Percentiles rank a stretch among this genome's conserved stretches.
phyloP scores from a whole-genome alignment of 92 coral and sea anemone genomes.

The Phenganax marumi region DNA sequence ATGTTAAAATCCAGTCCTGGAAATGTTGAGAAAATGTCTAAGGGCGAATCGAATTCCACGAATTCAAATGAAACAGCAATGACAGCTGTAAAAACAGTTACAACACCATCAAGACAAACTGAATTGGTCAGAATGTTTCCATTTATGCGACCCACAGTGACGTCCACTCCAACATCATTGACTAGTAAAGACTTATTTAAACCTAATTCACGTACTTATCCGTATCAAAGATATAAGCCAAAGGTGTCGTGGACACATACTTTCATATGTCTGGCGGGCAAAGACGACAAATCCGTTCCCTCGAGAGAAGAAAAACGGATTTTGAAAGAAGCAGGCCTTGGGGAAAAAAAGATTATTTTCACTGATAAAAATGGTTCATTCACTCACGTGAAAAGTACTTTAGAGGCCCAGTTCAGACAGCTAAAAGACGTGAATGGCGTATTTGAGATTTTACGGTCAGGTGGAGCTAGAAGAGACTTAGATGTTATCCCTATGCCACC shows the following conservation, averaged over 20 bases:
- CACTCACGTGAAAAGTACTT: constrained; percentile 18
- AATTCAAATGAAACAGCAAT: not conserved
- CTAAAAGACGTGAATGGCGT: constrained; percentile 37
- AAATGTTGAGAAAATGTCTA: not conserved
- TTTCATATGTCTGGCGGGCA: constrained; percentile 44
- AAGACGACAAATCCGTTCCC: constrained; percentile 39
- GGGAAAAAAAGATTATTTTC: constrained; percentile 52
- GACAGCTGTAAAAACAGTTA: not conserved
- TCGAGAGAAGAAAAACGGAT: constrained; percentile 38
- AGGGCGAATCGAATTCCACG: not conserved
- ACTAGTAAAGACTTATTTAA: not conserved
- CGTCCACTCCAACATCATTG: constrained; percentile 1
- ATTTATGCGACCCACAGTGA: constrained; percentile 13
- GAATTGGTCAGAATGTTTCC: constrained; percentile 11
- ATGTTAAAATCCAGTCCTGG: constrained; percentile 31
- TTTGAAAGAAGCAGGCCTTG: constrained; percentile 52
- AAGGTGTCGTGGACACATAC: constrained; percentile 56
- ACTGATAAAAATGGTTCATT: constrained; percentile 43
- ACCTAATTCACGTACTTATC: not conserved
- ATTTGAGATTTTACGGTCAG: constrained; percentile 44
- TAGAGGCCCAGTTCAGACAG: constrained; percentile 38
- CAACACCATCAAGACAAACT: not conserved
- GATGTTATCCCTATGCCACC: constrained; percentile 35
- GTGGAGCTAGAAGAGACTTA: constrained; percentile 33
- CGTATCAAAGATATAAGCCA: constrained; percentile 42